Percentiles rank a stretch among this genome's conserved stretches.
Evolutionary conservation across 2,888 invertebrate genomes (phyloP).

Genomic region (Cetonia aurata): DNA sequence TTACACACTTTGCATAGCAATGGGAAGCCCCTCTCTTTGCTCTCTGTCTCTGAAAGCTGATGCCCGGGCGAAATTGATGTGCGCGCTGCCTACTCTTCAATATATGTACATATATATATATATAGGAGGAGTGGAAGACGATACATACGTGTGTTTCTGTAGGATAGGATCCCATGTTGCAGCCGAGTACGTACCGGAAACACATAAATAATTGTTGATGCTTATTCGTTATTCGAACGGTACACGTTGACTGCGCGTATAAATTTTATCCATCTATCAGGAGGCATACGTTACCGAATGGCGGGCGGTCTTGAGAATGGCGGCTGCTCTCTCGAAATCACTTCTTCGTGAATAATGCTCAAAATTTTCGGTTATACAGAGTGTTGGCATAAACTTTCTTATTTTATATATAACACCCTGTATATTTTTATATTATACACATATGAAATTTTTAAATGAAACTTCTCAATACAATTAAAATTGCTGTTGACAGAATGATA

Average conservation of each 20-base stretch:
- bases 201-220: constrained; percentile 42
- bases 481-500: too few species aligned
- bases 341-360: constrained; percentile 11
- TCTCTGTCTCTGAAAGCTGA: background rate
- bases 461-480: too few species aligned
- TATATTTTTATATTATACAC: too few species aligned
- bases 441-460: too few species aligned
- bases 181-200: constrained; percentile 13
- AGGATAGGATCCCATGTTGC: background rate
- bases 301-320: background rate
- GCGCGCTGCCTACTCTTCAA: constrained; percentile 33
- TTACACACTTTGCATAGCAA: constrained; percentile 62
- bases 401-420: too few species aligned
- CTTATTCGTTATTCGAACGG: constrained; percentile 38
- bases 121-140: too few species aligned
- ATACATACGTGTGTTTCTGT: constrained; percentile 16
- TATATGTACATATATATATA: constrained; percentile 23
- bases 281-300: constrained; percentile 2
- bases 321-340: background rate
- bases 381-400: too few species aligned
- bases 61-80: constrained; percentile 41
- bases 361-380: too few species aligned
- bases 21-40: constrained; percentile 24
- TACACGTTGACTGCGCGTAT: constrained; percentile 29
- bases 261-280: constrained; percentile 35